Evolutionary conservation across 1,140 invertebrate species (phyloP).

Genomic region (Pseudoatta argentina): DNA sequence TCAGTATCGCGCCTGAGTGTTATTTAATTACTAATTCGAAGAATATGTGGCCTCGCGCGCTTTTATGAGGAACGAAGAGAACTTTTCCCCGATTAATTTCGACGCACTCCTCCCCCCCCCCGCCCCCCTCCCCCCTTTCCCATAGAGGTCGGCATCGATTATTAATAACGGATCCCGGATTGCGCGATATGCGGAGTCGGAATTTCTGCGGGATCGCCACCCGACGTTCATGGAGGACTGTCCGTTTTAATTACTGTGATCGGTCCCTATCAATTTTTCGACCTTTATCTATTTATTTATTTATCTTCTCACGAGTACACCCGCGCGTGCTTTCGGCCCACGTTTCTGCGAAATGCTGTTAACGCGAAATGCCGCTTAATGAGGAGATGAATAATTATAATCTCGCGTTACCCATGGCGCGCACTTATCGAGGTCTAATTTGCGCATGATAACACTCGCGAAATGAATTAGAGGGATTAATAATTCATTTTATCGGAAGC

Average conservation of each 20-base stretch:
- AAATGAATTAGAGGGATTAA: slow-evolving; percentile 38
- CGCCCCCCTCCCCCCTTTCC: too few species aligned
- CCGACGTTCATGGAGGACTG: neutral
- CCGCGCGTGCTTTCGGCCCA: neutral
- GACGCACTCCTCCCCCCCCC: too few species aligned
- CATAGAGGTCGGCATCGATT: too few species aligned
- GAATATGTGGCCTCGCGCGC: slow-evolving; percentile 61
- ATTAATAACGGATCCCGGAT: slow-evolving; percentile 55
- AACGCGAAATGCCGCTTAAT: slow-evolving; percentile 13
- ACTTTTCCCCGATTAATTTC: slow-evolving; percentile 47
- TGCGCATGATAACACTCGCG: slow-evolving; percentile 36
- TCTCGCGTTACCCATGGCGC: neutral
- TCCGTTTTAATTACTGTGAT: slow-evolving; percentile 45
- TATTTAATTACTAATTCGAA: slow-evolving; percentile 76
- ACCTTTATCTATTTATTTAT: neutral
- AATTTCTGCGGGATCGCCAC: slow-evolving; percentile 20
- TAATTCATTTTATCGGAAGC: slow-evolving; percentile 38
- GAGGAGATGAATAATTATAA: slow-evolving; percentile 46
- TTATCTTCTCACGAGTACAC: neutral
- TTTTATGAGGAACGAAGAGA: slow-evolving; percentile 49
- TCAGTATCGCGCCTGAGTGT: slow-evolving; percentile 71
- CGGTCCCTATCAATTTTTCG: slow-evolving; percentile 29
- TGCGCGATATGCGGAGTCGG: neutral
- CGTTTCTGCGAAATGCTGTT: neutral
- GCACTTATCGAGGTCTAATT: slow-evolving; percentile 50